phyloP scores from a whole-genome alignment of 2,113 vertebrate species.

The Planiliza haematocheilus region DNA sequence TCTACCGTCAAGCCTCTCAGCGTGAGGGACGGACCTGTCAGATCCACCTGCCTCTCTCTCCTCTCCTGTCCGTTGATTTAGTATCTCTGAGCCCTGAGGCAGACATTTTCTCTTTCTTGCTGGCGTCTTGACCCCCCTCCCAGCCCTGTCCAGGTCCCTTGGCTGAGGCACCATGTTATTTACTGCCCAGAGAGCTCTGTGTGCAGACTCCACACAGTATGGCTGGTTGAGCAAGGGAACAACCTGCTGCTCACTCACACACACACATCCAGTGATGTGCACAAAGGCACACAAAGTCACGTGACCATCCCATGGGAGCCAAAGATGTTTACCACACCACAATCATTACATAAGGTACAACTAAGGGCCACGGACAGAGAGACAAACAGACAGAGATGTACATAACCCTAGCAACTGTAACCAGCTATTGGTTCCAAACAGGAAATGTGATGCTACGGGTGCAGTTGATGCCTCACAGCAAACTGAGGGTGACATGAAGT shows the following conservation, averaged over 20 bases:
- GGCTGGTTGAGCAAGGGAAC: constrained; percentile 63
- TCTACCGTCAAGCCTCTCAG: constrained; percentile 42
- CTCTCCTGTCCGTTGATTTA: constrained; percentile 53
- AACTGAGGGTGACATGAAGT: constrained; percentile 30
- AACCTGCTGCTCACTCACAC: constrained; percentile 56
- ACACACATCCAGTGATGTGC: not conserved
- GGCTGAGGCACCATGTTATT: constrained; percentile 64
- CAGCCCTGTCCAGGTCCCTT: constrained; percentile 43
- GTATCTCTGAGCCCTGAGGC: constrained; percentile 28
- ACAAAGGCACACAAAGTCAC: constrained; percentile 38
- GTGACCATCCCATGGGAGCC: constrained; percentile 60
- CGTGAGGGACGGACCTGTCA: constrained; percentile 57
- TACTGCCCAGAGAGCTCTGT: constrained; percentile 70
- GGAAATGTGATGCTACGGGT: constrained; percentile 25
- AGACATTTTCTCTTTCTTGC: constrained; percentile 59
- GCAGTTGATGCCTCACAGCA: constrained; percentile 31
- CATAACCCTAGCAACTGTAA: constrained; percentile 20
- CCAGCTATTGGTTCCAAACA: constrained; percentile 27
- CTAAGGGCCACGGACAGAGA: constrained; percentile 23
- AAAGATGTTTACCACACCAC: constrained; percentile 63
- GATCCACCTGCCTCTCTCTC: constrained; percentile 60
- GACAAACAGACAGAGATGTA: constrained; percentile 36
- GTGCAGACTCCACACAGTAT: constrained; percentile 59
- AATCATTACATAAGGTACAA: constrained; percentile 46
- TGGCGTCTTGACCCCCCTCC: constrained; percentile 55